Percentiles rank a stretch among this genome's conserved stretches.
These are phyloP conservation scores for Hylia prasina DNA, from an alignment of 2,113 vertebrate species.

Conservation along the genomic window DNA sequence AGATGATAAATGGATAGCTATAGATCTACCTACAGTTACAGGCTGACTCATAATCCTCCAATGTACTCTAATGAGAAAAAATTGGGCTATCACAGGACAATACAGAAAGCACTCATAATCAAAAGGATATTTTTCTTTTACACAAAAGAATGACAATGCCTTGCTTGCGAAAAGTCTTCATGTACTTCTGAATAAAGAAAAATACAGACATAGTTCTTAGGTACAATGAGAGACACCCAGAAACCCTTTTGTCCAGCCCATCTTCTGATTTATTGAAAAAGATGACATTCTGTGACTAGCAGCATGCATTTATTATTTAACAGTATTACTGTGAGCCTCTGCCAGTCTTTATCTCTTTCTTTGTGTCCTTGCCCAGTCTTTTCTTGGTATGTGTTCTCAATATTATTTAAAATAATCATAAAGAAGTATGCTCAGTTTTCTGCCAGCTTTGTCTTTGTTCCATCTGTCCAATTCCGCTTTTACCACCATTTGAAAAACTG, in stretches of 20 bases:
- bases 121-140: background rate
- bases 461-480: background rate
- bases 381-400: background rate
- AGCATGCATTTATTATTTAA: slow-evolving; percentile 10
- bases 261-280: slow-evolving; percentile 22
- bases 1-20: background rate
- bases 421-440: background rate
- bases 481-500: background rate
- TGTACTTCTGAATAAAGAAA: background rate
- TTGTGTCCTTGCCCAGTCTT: background rate
- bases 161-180: background rate
- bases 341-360: background rate
- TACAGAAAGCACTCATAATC: background rate
- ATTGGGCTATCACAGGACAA: background rate
- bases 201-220: background rate
- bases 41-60: background rate
- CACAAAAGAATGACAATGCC: background rate
- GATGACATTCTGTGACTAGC: background rate
- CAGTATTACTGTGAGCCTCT: background rate
- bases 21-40: background rate
- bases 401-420: slow-evolving; percentile 18
- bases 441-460: background rate
- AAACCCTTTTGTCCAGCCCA: background rate
- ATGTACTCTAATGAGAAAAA: background rate
- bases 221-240: background rate